These are phyloP conservation scores for Scylla paramamosain DNA, from an alignment of 1,140 invertebrate species.

Conservation along the genomic window DNA sequence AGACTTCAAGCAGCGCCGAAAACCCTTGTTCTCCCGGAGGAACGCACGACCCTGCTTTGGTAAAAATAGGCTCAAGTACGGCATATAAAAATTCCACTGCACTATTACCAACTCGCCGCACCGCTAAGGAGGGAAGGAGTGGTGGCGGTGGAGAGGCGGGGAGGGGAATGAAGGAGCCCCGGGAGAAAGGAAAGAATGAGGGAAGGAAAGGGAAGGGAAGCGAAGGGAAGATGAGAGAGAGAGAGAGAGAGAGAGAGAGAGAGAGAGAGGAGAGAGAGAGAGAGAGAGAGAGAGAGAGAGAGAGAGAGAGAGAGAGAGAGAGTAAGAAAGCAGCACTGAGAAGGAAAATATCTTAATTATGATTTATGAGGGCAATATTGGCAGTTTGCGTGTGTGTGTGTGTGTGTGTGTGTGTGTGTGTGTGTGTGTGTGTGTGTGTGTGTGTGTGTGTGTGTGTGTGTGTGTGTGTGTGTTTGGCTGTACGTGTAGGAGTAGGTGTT, in stretches of 20 bases:
- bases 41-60: background rate
- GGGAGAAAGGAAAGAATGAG: background rate
- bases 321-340: background rate
- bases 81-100: background rate
- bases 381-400: conserved; percentile 18
- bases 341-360: conserved; percentile 28
- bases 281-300: background rate
- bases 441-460: background rate
- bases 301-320: background rate
- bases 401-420: conserved; percentile 3
- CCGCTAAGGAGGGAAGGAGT: background rate
- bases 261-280: background rate
- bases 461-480: background rate
- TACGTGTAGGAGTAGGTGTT: background rate
- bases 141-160: background rate
- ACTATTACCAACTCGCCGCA: background rate
- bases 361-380: background rate
- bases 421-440: conserved; percentile 9
- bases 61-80: conserved; percentile 2
- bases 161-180: too few species aligned
- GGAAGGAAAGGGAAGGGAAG: background rate
- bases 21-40: background rate
- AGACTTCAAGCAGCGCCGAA: background rate
- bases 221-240: background rate
- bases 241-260: background rate